These are phyloP conservation scores for Dusona sp. DNA, from an alignment of 2,888 invertebrate genomes.

Conservation along the genomic window DNA sequence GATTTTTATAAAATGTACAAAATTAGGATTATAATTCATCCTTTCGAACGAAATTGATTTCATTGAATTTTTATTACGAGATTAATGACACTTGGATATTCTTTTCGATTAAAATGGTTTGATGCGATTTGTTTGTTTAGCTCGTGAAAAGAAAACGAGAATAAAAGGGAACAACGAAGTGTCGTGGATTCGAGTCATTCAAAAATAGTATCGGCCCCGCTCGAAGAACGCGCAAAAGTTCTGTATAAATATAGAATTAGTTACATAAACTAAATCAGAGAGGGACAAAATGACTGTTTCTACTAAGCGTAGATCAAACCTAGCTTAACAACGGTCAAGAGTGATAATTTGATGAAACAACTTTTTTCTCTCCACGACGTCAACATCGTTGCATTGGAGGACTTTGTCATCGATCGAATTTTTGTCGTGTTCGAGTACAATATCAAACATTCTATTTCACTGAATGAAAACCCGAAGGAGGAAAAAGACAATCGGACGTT, in stretches of 20 bases:
- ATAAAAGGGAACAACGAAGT: slow-evolving; percentile 35
- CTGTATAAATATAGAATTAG: slow-evolving; percentile 63
- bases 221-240: slow-evolving; percentile 33
- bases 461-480: neutral
- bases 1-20: neutral
- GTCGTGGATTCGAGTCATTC: slow-evolving; percentile 39
- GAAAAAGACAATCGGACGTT: too few species aligned
- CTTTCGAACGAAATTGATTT: neutral
- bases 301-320: neutral
- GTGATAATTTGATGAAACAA: slow-evolving; percentile 4
- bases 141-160: slow-evolving; percentile 30
- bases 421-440: neutral
- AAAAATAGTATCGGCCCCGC: slow-evolving; percentile 61
- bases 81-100: neutral
- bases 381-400: neutral
- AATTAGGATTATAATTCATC: neutral
- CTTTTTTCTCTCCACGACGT: neutral
- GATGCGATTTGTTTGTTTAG: slow-evolving; percentile 8
- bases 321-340: neutral
- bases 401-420: slow-evolving; percentile 6
- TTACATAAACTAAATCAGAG: slow-evolving; percentile 29
- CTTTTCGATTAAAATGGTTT: neutral
- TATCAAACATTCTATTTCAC: neutral
- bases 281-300: slow-evolving; percentile 16
- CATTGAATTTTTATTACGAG: neutral